Evolutionary conservation across 2,113 vertebrate genomes (phyloP).

Genomic region (Thomomys bottae): DNA sequence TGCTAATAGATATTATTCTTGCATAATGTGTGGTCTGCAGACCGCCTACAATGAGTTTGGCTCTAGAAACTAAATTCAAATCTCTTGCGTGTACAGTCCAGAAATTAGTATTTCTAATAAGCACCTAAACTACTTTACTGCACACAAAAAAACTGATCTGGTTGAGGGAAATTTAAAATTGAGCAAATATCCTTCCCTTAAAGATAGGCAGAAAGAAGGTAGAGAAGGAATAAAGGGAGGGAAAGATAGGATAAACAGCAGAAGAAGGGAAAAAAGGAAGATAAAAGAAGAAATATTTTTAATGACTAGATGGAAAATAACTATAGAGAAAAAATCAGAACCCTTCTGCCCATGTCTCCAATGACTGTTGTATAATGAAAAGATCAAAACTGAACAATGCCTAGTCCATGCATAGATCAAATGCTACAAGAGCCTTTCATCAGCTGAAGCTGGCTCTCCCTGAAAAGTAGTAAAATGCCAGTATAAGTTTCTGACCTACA

Average conservation of each 20-base stretch:
- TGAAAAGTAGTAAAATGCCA: not conserved
- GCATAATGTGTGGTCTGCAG: constrained; percentile 55
- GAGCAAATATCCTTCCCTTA: constrained; percentile 24
- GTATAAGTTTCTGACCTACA: not conserved
- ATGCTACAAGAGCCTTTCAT: not conserved
- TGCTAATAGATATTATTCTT: constrained; percentile 16
- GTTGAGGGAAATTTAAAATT: not conserved
- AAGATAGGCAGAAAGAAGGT: not conserved
- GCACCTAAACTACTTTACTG: not conserved
- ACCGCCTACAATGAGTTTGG: constrained; percentile 45
- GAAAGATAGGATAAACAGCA: not conserved
- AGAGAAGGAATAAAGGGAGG: not conserved
- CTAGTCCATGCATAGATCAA: fast-evolving
- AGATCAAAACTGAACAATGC: not conserved
- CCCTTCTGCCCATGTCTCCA: not conserved
- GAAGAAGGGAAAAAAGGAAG: not conserved
- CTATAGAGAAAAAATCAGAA: not conserved
- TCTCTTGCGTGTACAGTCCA: not conserved
- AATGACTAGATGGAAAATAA: not conserved
- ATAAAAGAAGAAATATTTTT: not conserved
- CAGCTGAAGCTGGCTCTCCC: not conserved
- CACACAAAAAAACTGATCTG: not conserved
- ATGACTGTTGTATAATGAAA: too few relatives aligned
- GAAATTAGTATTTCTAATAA: constrained; percentile 39
- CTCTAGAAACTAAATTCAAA: constrained; percentile 13